These are phyloP conservation scores for Coccyzus lansbergi DNA, from an alignment of 2,797 vertebrate genomes.

Conservation along the genomic window DNA sequence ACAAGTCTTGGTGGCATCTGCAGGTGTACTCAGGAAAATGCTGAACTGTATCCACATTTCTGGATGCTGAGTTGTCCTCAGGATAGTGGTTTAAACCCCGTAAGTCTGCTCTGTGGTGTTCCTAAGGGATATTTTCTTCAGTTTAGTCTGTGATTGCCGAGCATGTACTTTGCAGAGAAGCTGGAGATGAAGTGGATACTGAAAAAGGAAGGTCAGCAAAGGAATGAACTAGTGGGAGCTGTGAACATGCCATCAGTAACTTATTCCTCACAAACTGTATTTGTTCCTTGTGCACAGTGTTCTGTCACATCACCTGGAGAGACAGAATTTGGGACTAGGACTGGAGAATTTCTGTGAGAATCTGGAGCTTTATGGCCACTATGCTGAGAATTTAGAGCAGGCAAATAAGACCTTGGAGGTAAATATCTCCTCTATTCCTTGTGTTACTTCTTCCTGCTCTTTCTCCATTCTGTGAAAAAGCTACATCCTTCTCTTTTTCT, in stretches of 20 bases:
- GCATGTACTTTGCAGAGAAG: not conserved
- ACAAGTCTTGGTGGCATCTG: not conserved
- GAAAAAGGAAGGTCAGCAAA: not conserved
- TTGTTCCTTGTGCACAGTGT: constrained; percentile 59
- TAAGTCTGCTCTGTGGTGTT: not conserved
- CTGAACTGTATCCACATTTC: not conserved
- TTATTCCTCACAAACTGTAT: not conserved
- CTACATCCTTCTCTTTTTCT: not conserved
- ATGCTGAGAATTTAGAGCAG: constrained; percentile 86
- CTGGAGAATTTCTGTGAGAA: constrained; percentile 85
- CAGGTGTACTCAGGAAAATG: not conserved
- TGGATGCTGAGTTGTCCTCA: not conserved
- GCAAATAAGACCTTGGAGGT: constrained; percentile 84
- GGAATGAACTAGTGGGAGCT: not conserved
- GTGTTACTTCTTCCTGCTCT: not conserved
- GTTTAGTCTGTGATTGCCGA: not conserved
- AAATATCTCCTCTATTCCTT: not conserved
- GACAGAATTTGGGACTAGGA: constrained; percentile 79
- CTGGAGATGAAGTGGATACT: not conserved
- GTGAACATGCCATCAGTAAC: not conserved
- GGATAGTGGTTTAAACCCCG: not conserved
- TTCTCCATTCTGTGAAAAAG: not conserved
- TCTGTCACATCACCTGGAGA: constrained; percentile 84
- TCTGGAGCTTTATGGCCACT: constrained; percentile 83
- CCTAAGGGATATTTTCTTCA: not conserved